These are phyloP conservation scores for Hybos culiciformis DNA, from an alignment of 2,888 invertebrate species.

Conservation along the genomic window DNA sequence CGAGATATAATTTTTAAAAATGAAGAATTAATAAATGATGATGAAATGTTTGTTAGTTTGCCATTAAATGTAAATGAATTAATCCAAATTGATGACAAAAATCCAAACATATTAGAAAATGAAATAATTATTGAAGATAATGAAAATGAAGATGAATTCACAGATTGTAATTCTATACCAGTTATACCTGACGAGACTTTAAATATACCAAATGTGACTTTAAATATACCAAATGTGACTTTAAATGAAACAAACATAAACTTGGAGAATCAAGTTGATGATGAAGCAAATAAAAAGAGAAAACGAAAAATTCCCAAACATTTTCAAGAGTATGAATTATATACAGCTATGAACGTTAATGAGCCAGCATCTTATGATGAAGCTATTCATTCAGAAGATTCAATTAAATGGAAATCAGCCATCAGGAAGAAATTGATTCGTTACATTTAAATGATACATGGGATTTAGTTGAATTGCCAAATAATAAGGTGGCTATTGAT, in stretches of 20 bases:
- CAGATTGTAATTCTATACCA: too few species aligned
- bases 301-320: not conserved
- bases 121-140: slow-evolving; percentile 7
- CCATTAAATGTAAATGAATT: not conserved
- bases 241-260: too few species aligned
- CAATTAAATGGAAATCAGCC: slow-evolving; percentile 12
- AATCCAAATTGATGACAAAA: not conserved
- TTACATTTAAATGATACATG: slow-evolving; percentile 13
- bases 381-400: slow-evolving; percentile 11
- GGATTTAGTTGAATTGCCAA: slow-evolving; percentile 10
- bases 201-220: too few species aligned
- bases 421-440: slow-evolving; percentile 14
- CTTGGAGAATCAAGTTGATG: too few species aligned
- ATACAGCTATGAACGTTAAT: not conserved
- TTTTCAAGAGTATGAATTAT: not conserved
- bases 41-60: not conserved
- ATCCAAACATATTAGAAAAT: too few species aligned
- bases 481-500: slow-evolving; percentile 10
- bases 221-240: too few species aligned
- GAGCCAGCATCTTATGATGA: slow-evolving; percentile 14
- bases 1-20: slow-evolving; percentile 10
- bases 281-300: not conserved
- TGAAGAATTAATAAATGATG: not conserved
- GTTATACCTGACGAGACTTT: too few species aligned
- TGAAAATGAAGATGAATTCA: not conserved